Percentiles rank a stretch among this genome's conserved stretches.
These are phyloP conservation scores for Uromys caudimaculatus DNA, from an alignment of 2,797 vertebrate genomes.

Conservation along the genomic window DNA sequence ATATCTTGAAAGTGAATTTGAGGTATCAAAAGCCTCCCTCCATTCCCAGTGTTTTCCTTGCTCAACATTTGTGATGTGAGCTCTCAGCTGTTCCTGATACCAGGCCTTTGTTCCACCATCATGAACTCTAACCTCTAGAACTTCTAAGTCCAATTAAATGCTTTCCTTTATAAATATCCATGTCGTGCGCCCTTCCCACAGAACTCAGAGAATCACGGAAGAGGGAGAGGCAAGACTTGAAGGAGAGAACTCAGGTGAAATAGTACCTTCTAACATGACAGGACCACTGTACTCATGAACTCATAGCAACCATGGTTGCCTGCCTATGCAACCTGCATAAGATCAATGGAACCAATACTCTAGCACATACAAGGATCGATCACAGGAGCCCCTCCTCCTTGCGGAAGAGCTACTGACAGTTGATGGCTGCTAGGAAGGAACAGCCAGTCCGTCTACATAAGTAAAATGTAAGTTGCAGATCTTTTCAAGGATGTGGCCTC, in stretches of 20 bases:
- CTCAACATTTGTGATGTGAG: not conserved
- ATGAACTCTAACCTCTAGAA: not conserved
- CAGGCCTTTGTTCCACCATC: not conserved
- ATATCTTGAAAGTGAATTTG: not conserved
- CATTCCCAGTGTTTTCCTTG: not conserved
- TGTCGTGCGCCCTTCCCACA: not conserved
- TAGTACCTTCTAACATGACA: not conserved
- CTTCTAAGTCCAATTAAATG: not conserved
- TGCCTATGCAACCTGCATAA: not conserved
- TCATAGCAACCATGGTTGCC: fast-evolving
- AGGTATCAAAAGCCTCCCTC: not conserved
- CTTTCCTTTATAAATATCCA: not conserved
- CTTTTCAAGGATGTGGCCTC: not conserved
- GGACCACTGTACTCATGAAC: too few species aligned
- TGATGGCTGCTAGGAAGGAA: not conserved
- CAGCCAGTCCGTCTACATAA: not conserved
- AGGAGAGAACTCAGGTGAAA: not conserved
- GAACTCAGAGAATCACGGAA: not conserved
- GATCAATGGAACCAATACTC: not conserved
- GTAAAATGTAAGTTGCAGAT: not conserved
- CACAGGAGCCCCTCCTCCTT: not conserved
- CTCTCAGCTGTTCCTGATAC: not conserved
- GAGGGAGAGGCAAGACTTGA: not conserved
- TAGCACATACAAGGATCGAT: too few species aligned
- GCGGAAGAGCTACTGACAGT: not conserved